Base-by-base conservation (phyloP, 2,113 vertebrate genomes). In the Hepsetus odoe region DNA sequence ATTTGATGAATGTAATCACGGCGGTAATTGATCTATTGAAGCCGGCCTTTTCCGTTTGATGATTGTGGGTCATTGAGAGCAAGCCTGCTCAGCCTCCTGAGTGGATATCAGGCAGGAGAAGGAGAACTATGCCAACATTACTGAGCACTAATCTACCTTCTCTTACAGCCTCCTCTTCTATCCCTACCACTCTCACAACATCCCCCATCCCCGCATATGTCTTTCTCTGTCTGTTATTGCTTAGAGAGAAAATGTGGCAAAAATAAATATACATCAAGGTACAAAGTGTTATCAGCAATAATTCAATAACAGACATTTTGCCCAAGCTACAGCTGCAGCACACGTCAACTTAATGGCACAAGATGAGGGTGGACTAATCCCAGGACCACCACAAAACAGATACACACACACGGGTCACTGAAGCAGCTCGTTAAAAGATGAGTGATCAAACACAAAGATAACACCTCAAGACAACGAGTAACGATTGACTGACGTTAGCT, bases 1-100 rank as follows among this genome's bases (percentile, higher is more conserved):
- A 24, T 84, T 68, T 84, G 82, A 84, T 77, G 74, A 84, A 84
- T 33, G 64, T 78, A 77, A 81, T 84, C 82, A 81, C 58, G 65
- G 46, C 12, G 30, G 79, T 81, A 84, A 84, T 74, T 72, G 82
- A 83, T 77, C 78, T 49, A 80, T 55, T 77, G 70, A 80, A 77
- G 78, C 44, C 26, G 62, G 49, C 46, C 61, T 69, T 80, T 55
- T 77, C 38, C 62, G 64, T 35, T 40, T 77, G 74, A 74, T 64
- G 78, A 80, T 70, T 70, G 74, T 38, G 82, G 79, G 78, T 77
- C 82, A 73, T 68, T 59, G 51, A 72, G 82, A 80, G 77, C 74
- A 77, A 80, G 78, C 77, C n/a, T 77, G 62, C 80, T 83, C 77
- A 77, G 32, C 51, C 82, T 70, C 74, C 49, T 40, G 70, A 83